Base-by-base conservation (phyloP, 2,113 vertebrate species). In the Carettochelys insculpta region DNA sequence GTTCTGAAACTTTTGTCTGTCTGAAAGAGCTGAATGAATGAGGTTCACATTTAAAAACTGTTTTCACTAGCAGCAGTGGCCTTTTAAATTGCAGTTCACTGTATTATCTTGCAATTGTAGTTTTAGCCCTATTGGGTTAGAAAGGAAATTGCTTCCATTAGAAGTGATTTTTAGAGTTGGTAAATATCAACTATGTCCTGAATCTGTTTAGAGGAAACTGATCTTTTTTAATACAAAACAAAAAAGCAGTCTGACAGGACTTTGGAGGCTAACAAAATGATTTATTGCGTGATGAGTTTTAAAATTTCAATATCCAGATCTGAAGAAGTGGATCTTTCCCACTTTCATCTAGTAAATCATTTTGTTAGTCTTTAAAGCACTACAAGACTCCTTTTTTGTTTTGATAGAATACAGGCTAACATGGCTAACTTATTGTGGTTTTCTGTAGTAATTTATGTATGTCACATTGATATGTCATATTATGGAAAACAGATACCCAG, bases 11-110 rank as follows among this genome's bases (percentile, higher is more conserved):
- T 82, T 38, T 89, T 75, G 80, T 85, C 50, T n/a, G 41, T 38
- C 76, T 71, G 71, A 86, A 53, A 77, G 79, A 6, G 22, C 38
- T 7, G 20, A 48, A 27, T n/a, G 43, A 89, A 38, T 1, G 12
- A 19, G 79, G 12, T 2, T 11, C 52, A 38, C 11, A 1, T 52
- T 90, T 73, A n/a, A 56, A 79, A 38, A 38, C 58, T 56, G 0
- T 88, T 86, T 12, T 80, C 51, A 41, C 79, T 53, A 48, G 3
- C 3, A 9, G 53, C 53, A 25, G 11, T 0, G 3, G 51, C 52
- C 85, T 2, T 0, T 19, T 83, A 88, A 71, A 17, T 79, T 79
- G 85, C 7, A 38, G 38, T 73, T 43, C 3, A 43, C 27, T 73
- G 3, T 12, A 43, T 73, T 43, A 25, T 73, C 24, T 73, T 43